Percentiles rank a stretch among this genome's conserved stretches.
Conservation (phyloP, 2,888 invertebrate species). For the Eupithecia subfuscata region DNA sequence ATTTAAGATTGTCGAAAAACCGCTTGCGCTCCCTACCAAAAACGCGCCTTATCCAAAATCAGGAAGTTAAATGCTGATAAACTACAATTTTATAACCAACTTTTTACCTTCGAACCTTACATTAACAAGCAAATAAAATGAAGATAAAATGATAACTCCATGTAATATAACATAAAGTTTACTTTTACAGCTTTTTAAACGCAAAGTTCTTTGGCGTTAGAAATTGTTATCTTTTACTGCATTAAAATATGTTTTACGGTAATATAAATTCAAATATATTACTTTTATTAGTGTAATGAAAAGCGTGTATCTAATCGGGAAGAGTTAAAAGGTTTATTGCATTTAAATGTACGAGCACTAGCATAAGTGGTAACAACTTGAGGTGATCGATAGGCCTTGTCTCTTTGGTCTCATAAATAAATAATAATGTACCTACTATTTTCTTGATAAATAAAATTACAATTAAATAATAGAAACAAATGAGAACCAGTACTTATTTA, state of each 20-base stretch:
- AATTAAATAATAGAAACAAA: too few relatives aligned
- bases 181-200: not conserved
- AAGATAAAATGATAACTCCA: not conserved
- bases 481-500: too few relatives aligned
- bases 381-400: too few relatives aligned
- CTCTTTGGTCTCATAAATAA: too few relatives aligned
- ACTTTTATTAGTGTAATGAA: constrained; percentile 3
- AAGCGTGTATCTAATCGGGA: not conserved
- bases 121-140: not conserved
- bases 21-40: too few relatives aligned
- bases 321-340: not conserved
- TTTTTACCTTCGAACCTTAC: not conserved
- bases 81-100: not conserved
- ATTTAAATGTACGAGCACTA: not conserved
- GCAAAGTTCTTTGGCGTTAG: constrained; percentile 7
- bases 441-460: too few relatives aligned
- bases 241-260: not conserved
- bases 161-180: not conserved
- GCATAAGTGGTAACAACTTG: not conserved
- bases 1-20: too few relatives aligned
- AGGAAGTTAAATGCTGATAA: not conserved
- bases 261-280: not conserved
- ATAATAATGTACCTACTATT: too few relatives aligned
- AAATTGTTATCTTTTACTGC: not conserved
- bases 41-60: not conserved